phyloP scores from a whole-genome alignment of 2,797 vertebrate species.

The Microctenopoma lineatum region DNA sequence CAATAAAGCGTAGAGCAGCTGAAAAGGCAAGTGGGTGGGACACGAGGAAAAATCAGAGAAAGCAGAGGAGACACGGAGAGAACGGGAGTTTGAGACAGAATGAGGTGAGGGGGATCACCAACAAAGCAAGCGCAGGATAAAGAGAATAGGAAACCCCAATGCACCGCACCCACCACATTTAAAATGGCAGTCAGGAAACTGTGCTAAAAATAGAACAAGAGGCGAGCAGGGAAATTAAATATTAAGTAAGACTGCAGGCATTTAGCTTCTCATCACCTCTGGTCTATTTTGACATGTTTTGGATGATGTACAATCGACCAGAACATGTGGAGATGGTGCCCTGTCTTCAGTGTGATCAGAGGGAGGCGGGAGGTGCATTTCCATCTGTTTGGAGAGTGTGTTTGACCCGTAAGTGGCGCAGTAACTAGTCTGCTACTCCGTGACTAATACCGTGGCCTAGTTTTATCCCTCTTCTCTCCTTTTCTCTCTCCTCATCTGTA shows the following conservation, averaged over 20 bases:
- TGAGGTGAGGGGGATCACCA: slow-evolving; percentile 57
- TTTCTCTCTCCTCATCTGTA: slow-evolving; percentile 14
- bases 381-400: slow-evolving; percentile 18
- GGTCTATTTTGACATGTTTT: slow-evolving; percentile 40
- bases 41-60: slow-evolving; percentile 10
- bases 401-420: slow-evolving; percentile 40
- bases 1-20: slow-evolving; percentile 44
- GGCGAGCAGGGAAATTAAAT: slow-evolving; percentile 71
- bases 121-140: slow-evolving; percentile 33
- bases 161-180: slow-evolving; percentile 49
- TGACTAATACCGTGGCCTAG: slow-evolving; percentile 65
- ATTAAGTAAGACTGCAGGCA: slow-evolving; percentile 74
- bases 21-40: slow-evolving; percentile 25
- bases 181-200: slow-evolving; percentile 71
- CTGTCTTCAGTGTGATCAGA: slow-evolving; percentile 10
- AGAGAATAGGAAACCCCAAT: slow-evolving; percentile 54
- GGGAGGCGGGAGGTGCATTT: slow-evolving; percentile 9
- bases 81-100: slow-evolving; percentile 37
- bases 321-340: slow-evolving; percentile 4
- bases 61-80: slow-evolving; percentile 12
- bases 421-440: slow-evolving; percentile 26
- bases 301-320: slow-evolving; percentile 15
- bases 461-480: slow-evolving; percentile 27
- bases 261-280: slow-evolving; percentile 58
- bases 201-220: slow-evolving; percentile 73